Percentiles rank a stretch among this genome's conserved stretches.
phyloP scores from a whole-genome alignment of 2,888 invertebrate species.

The Neria commutata region DNA sequence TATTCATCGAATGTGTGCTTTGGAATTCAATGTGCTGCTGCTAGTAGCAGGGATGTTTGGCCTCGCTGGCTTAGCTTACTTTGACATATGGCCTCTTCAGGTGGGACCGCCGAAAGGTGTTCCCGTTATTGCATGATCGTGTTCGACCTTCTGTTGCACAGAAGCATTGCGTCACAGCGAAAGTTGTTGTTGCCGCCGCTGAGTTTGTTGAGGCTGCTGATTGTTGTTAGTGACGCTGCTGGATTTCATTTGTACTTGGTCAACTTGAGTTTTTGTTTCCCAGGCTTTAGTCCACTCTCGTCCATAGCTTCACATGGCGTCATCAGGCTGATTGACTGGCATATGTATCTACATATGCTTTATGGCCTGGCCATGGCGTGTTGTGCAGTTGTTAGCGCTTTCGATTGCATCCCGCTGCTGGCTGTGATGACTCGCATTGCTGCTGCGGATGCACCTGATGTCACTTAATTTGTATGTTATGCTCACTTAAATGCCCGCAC shows the following conservation, averaged over 20 bases:
- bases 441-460: conserved; percentile 45
- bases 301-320: conserved; percentile 20
- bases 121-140: conserved; percentile 28
- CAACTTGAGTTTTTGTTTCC: conserved; percentile 30
- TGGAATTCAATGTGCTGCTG: background rate
- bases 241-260: conserved; percentile 36
- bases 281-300: conserved; percentile 40
- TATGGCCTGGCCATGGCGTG: conserved; percentile 45
- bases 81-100: conserved; percentile 55
- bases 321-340: too few relatives aligned
- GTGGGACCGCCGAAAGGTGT: conserved; percentile 34
- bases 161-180: too few relatives aligned
- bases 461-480: conserved; percentile 10
- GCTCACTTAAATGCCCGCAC: conserved; percentile 36
- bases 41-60: conserved; percentile 38
- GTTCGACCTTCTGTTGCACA: conserved; percentile 32
- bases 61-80: conserved; percentile 46
- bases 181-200: conserved; percentile 6
- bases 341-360: too few relatives aligned
- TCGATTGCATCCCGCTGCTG: background rate
- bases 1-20: background rate
- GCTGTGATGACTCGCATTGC: background rate
- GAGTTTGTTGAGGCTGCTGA: conserved; percentile 2
- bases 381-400: conserved; percentile 23
- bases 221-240: conserved; percentile 21